Evolutionary conservation across 1,140 invertebrate genomes (phyloP), one percentile per base, ranked within the genome.

Genomic region (Leptestheria dahalacensis): DNA sequence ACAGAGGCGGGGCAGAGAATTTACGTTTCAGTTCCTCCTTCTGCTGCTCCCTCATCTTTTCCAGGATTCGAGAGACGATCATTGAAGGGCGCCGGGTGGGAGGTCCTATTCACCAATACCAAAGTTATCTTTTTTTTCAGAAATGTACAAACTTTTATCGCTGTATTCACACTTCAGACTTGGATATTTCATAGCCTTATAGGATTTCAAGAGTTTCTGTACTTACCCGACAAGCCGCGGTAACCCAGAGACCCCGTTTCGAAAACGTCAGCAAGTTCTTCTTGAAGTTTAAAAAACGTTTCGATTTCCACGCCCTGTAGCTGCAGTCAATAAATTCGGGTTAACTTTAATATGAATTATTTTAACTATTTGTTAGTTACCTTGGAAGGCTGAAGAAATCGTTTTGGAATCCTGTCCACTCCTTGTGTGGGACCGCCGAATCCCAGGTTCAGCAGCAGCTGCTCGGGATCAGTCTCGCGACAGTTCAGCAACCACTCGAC

Each of bases 161-260:
- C 33, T 9, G 33, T n/a, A n/a, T n/a, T n/a, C n/a, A n/a, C n/a
- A n/a, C n/a, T n/a, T n/a, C n/a, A n/a, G n/a, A n/a, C n/a, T n/a
- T n/a, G n/a, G n/a, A n/a, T n/a, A n/a, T n/a, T n/a, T n/a, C n/a
- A n/a, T n/a, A n/a, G n/a, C n/a, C n/a, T n/a, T n/a, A n/a, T n/a
- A n/a, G n/a, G n/a, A n/a, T n/a, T n/a, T n/a, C n/a, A n/a, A n/a
- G n/a, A n/a, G n/a, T n/a, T n/a, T n/a, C n/a, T n/a, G n/a, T n/a
- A n/a, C 33, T 41, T 41, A 41, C 53, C 53, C 10, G 28, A 15
- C 11, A 55, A n/a, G 11, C 53, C 53, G 10, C 53, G 26, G 26
- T 55, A 55, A 25, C 26, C 53, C 11, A 55, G 25, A 2, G 53
- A 55, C 26, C 53, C 53, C 12, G 53, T 55, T 29, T 55, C 53